Evolutionary conservation across 1,140 invertebrate species (phyloP).

Genomic region (Trinorchestia longiramus): DNA sequence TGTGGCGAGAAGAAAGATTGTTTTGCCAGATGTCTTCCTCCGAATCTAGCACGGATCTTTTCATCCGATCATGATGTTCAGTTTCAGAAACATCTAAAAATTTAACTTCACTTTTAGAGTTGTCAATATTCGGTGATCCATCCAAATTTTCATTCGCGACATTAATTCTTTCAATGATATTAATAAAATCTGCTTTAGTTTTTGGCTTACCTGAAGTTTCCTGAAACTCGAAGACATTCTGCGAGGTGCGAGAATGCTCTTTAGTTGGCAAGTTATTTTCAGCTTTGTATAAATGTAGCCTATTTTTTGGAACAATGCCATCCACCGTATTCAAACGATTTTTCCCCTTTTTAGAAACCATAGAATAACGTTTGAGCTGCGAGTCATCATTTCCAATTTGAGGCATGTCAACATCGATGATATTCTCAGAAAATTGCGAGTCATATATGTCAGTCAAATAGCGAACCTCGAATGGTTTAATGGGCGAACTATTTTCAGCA

Average conservation of each 20-base stretch:
- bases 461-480: neutral
- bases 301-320: neutral
- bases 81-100: neutral
- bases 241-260: neutral
- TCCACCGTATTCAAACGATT: neutral
- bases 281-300: neutral
- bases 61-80: neutral
- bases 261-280: neutral
- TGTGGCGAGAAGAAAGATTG: neutral
- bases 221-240: neutral
- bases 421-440: neutral
- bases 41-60: neutral
- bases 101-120: neutral
- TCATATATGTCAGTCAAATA: neutral
- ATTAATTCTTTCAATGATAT: neutral
- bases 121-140: neutral
- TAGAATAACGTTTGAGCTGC: neutral
- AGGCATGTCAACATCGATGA: neutral
- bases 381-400: neutral
- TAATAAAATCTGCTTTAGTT: neutral
- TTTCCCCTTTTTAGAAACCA: neutral
- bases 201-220: neutral
- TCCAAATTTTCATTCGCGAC: neutral
- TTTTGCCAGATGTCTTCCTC: neutral
- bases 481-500: neutral